A percentile compares a stretch with the other conserved stretches of the same genome.
Conservation (phyloP, 2,113 vertebrate genomes). For the Collichthys lucidus region DNA sequence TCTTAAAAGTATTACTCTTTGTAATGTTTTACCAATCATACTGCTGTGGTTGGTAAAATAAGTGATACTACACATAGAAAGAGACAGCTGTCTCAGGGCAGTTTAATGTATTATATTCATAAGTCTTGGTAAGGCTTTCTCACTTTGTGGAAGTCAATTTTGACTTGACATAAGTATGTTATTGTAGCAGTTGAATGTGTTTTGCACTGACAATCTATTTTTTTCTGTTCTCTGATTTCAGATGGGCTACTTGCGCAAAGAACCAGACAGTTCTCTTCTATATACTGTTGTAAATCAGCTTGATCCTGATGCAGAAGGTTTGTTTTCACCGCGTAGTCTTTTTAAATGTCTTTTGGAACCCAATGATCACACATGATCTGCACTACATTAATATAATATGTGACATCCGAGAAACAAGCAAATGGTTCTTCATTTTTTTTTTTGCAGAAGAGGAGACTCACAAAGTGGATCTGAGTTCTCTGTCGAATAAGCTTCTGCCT, state of each 20-base stretch:
- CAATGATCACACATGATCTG: background rate
- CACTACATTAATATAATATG: background rate
- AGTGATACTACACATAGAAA: no score
- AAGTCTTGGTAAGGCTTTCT: background rate
- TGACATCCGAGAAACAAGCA: background rate
- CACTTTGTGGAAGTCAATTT: background rate
- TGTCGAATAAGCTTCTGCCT: constrained; percentile 95
- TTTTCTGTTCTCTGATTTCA: constrained; percentile 77
- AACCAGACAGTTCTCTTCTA: constrained; percentile 86
- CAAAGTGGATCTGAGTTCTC: constrained; percentile 93
- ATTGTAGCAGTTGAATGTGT: background rate
- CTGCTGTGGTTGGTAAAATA: no score
- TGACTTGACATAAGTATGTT: background rate
- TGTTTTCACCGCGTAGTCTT: constrained; percentile 21
- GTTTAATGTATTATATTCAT: no score
- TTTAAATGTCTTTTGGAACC: constrained; percentile 23
- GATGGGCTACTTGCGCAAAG: constrained; percentile 95
- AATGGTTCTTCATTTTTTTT: constrained; percentile 50
- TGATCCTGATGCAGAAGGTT: constrained; percentile 94
- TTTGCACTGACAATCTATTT: background rate
- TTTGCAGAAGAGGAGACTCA: constrained; percentile 93
- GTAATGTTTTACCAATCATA: no score
- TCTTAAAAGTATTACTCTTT: no score
- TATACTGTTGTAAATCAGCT: constrained; percentile 94
- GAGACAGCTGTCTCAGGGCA: no score